Percentiles rank a stretch among this genome's conserved stretches.
Evolutionary conservation across 2,888 invertebrate species (phyloP).

Genomic region (Idaea straminata): DNA sequence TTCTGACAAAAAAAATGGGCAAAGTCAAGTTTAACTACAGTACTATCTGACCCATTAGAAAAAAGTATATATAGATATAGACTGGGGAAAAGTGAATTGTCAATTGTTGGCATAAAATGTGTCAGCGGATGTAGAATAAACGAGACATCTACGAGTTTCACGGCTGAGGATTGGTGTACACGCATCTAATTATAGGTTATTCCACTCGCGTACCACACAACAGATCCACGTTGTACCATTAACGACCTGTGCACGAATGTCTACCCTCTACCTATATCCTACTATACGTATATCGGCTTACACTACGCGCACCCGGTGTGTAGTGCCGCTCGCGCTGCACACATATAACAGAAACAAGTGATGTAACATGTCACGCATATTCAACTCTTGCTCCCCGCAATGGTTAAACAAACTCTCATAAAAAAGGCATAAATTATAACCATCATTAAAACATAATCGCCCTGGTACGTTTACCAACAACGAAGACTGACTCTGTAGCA

Average conservation of each 20-base stretch:
- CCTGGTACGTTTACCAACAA: not conserved
- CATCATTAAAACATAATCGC: not conserved
- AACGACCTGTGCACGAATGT: conserved; percentile 71
- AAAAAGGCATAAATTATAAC: not conserved
- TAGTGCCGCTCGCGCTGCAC: not conserved
- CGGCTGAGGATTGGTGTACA: conserved; percentile 65
- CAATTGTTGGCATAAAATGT: conserved; percentile 42
- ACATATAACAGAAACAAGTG: conserved; percentile 46
- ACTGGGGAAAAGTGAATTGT: conserved; percentile 28
- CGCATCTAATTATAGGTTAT: conserved; percentile 79
- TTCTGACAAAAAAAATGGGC: not conserved
- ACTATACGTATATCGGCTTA: conserved; percentile 38
- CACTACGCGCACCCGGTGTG: conserved; percentile 37
- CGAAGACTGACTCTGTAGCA: not conserved
- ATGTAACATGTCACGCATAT: conserved; percentile 57
- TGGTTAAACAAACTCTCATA: conserved; percentile 21
- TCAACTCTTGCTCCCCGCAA: conserved; percentile 38
- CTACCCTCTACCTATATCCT: conserved; percentile 48
- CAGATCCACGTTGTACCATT: conserved; percentile 71
- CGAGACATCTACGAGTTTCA: conserved; percentile 64
- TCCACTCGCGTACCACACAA: conserved; percentile 72
- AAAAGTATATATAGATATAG: not conserved
- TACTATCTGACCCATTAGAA: not conserved
- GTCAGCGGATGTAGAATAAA: conserved; percentile 57
- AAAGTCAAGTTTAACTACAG: not conserved